Base-by-base conservation (phyloP, 1,140 invertebrate species). In the Liolophura sinensis region DNA sequence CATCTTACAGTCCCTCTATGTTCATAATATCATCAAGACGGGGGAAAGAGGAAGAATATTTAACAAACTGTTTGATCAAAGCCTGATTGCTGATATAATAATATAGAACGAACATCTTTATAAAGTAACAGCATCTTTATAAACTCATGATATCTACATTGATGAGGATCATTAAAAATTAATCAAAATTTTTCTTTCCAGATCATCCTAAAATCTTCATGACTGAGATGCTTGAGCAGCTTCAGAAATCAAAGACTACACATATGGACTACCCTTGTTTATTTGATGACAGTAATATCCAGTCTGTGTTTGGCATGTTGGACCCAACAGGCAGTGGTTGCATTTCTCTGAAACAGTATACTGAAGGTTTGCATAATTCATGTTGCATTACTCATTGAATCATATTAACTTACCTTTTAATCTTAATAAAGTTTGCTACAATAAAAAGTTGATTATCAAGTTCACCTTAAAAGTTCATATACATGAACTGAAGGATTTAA, bases 301-400 rank as follows among this genome's bases (percentile, higher is more conserved):
- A 70, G 52, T 78, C 80, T 22, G 66, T 82, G 3, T 82, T 78
- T 74, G 74, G 76, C 16, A 81, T 81, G 79, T 57, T 81, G 48
- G 79, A 81, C 66, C 79, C 78, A 9, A 80, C 77, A 31, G 70
- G 71, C 1, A 65, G 69, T 25, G 79, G 79, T 22, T 73, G 59
- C 62, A 73, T 81, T 25, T 75, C 73, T 48, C 48, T 73, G n/a
- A 64, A 76, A 62, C 79, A 81, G 65, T 81, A 81, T 57, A 51
- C 56, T 59, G 76, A 77, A 72, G 76, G 78, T 80, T 73, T 40
- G 61, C 59, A 46, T 40, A 3, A 61, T 5, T 40, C 3, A 40
- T 40, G 31, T n/a, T n/a, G 31, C 9, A 40, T 40, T 40, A 40
- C 31, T 40, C 31, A 40, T 40, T 9, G 31, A 40, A 40, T 40